phyloP scores from a whole-genome alignment of 2,888 invertebrate species.

The Aricia artaxerxes region DNA sequence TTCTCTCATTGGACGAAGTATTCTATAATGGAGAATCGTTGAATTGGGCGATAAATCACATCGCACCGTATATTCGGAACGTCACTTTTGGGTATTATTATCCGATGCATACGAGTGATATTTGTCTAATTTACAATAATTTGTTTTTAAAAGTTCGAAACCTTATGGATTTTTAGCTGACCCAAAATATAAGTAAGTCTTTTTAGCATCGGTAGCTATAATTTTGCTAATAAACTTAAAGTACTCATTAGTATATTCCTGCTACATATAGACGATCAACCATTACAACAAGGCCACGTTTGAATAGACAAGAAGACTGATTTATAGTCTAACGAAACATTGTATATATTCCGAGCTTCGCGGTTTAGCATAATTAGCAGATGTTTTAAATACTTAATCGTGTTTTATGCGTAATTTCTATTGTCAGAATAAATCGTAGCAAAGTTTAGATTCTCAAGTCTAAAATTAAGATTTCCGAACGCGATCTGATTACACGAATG shows the following conservation, averaged over 20 bases:
- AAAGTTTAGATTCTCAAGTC: conserved; percentile 4
- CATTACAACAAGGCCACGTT: background rate
- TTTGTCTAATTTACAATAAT: background rate
- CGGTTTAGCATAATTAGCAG: background rate
- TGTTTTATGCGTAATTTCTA: background rate
- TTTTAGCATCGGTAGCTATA: no score
- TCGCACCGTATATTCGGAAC: conserved; percentile 54
- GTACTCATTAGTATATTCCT: no score
- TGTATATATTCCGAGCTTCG: background rate
- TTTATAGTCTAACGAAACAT: background rate
- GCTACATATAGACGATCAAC: background rate
- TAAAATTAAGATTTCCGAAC: conserved; percentile 13
- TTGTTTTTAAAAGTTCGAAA: no score
- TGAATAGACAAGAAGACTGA: background rate
- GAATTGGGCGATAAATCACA: conserved; percentile 67
- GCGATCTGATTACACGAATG: conserved; percentile 23
- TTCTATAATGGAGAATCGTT: conserved; percentile 67
- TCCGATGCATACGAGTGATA: conserved; percentile 10
- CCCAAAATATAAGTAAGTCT: no score
- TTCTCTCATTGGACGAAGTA: conserved; percentile 68
- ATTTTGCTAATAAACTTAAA: no score
- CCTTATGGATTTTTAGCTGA: no score
- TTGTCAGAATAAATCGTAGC: background rate
- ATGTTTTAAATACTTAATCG: background rate
- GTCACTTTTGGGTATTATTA: conserved; percentile 48